Evolutionary conservation across 2,888 invertebrate genomes (phyloP).

Genomic region (Orchesella flavescens): DNA sequence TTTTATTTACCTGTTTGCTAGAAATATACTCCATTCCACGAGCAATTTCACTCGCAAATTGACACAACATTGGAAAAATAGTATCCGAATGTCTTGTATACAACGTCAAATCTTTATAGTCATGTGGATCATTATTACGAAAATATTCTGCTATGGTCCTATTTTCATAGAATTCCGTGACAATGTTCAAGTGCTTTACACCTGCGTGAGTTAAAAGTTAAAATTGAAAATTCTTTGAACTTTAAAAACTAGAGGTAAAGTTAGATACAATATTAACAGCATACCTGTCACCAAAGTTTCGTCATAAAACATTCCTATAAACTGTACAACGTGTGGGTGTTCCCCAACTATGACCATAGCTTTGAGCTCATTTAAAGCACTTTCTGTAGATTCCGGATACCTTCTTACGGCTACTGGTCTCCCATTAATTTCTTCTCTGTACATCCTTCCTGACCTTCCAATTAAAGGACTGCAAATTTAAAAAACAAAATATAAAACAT

Average conservation of each 20-base stretch:
- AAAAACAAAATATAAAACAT: too few relatives aligned
- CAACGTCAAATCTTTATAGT: background rate
- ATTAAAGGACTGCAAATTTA: too few relatives aligned
- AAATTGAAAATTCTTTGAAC: too few relatives aligned
- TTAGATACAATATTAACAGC: too few relatives aligned
- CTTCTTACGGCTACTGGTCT: background rate
- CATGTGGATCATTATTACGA: background rate
- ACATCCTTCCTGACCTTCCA: too few relatives aligned
- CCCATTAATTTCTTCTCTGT: background rate
- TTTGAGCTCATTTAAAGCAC: background rate
- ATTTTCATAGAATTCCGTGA: background rate
- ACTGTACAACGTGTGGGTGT: background rate
- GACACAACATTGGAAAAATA: background rate
- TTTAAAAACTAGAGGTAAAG: too few relatives aligned
- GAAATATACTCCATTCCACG: conserved; percentile 4
- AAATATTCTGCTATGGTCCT: background rate
- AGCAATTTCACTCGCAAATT: background rate
- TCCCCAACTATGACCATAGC: background rate
- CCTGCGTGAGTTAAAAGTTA: background rate
- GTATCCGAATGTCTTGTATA: background rate
- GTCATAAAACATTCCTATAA: background rate
- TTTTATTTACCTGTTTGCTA: conserved; percentile 9
- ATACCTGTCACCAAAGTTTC: background rate
- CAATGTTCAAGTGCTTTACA: background rate
- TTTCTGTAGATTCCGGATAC: background rate